Percentiles rank a stretch among this genome's conserved stretches.
phyloP scores from a whole-genome alignment of 2,113 vertebrate genomes.

The Pipra filicauda region DNA sequence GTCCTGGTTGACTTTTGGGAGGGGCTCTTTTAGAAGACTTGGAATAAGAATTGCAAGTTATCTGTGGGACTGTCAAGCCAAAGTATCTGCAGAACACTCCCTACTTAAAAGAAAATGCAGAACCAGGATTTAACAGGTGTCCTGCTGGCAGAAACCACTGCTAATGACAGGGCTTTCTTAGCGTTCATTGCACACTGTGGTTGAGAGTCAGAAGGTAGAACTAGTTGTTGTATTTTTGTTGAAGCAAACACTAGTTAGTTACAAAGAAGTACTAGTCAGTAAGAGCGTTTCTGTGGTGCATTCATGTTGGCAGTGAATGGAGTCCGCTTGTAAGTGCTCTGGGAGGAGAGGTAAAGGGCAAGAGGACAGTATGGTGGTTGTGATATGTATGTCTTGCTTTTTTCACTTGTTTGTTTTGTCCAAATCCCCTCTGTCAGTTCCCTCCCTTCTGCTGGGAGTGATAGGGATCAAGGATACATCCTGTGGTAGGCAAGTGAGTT shows the following conservation, averaged over 20 bases:
- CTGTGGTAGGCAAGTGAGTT: background rate
- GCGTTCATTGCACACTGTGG: fast-evolving
- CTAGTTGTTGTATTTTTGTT: background rate
- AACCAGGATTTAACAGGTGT: background rate
- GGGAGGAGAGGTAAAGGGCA: background rate
- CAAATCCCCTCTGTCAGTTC: background rate
- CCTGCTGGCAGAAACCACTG: background rate
- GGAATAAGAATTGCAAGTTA: background rate
- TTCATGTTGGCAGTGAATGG: background rate
- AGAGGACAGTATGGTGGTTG: background rate
- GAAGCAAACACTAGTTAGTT: background rate
- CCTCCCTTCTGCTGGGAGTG: background rate
- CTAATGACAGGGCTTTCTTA: background rate
- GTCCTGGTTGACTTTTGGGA: background rate
- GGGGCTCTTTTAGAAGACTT: background rate
- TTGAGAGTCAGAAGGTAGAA: background rate
- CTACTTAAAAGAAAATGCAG: background rate
- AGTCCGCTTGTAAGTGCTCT: background rate
- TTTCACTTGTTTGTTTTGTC: background rate
- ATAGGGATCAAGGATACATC: background rate
- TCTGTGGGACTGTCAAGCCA: background rate
- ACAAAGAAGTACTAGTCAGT: background rate
- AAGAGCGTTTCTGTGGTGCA: background rate
- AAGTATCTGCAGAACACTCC: background rate
- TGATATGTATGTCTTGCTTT: background rate